Evolutionary conservation across 2,113 vertebrate species (phyloP).

Genomic region (Petroica traversi): DNA sequence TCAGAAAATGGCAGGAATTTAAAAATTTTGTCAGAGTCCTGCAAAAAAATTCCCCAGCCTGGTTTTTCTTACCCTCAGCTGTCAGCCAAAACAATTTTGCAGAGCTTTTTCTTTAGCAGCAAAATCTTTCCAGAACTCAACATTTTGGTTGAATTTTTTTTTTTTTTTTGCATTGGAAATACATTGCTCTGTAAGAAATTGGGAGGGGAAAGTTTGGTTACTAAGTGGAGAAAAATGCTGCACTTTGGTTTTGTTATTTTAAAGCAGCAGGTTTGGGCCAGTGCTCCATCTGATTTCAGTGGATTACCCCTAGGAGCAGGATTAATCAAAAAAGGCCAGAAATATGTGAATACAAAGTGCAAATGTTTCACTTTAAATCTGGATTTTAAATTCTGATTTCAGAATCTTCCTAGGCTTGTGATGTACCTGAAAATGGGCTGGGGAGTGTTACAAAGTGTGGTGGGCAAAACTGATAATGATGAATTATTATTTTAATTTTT

Average conservation of each 20-base stretch:
- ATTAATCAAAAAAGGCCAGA: not conserved
- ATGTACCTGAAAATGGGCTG: not conserved
- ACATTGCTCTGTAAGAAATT: not conserved
- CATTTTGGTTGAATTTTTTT: not conserved
- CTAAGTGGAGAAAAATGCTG: not conserved
- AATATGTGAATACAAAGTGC: not conserved
- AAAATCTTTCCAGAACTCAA: not conserved
- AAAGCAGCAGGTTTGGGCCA: not conserved
- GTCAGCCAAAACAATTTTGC: not conserved
- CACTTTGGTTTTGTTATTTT: not conserved
- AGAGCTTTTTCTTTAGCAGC: not conserved
- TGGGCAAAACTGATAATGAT: not conserved
- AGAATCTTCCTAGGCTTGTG: not conserved
- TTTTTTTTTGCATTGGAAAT: not conserved
- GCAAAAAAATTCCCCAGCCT: not conserved
- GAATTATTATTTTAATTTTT: not conserved
- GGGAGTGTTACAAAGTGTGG: not conserved
- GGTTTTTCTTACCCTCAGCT: not conserved
- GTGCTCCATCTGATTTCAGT: not conserved
- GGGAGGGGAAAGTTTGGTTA: not conserved
- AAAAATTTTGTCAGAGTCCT: not conserved
- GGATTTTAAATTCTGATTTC: not conserved
- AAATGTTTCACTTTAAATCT: not conserved
- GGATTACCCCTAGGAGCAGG: not conserved
- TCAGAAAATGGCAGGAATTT: not conserved